Evolutionary conservation across 2,797 vertebrate species (phyloP).

Genomic region (Toxotes lorentzi): DNA sequence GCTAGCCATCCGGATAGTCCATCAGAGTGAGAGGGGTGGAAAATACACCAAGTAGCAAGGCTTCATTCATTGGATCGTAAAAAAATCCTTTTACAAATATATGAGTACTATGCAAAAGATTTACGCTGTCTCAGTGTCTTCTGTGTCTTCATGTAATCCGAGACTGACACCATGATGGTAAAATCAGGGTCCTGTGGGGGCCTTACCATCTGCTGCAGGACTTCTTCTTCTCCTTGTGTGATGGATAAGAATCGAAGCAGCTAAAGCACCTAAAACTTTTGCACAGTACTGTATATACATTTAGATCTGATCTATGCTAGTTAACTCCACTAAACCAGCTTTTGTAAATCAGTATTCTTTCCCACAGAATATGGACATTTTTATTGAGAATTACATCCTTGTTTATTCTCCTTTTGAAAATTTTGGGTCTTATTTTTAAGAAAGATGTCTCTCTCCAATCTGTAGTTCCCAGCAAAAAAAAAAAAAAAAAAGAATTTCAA

Average conservation of each 20-base stretch:
- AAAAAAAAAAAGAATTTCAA: not conserved
- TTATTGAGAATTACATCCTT: not conserved
- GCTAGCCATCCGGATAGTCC: slow-evolving; percentile 1
- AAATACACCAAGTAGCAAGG: not conserved
- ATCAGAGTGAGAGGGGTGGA: not conserved
- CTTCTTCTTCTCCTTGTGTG: not conserved
- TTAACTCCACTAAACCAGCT: not conserved
- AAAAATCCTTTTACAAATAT: not conserved
- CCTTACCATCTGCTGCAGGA: not conserved
- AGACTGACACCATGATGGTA: not conserved
- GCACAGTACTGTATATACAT: not conserved
- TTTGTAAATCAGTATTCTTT: not conserved
- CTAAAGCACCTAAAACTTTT: not conserved
- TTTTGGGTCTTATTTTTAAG: not conserved
- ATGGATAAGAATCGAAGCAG: not conserved
- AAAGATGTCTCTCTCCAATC: not conserved
- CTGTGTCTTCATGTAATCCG: not conserved
- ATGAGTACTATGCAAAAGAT: too few species aligned
- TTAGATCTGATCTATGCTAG: not conserved
- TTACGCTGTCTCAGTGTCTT: not conserved
- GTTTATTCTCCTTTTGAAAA: not conserved
- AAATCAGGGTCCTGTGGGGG: not conserved
- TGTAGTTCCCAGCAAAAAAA: not conserved
- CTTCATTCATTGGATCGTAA: not conserved
- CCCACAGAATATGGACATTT: not conserved